A percentile compares a stretch with the other conserved stretches of the same genome.
Evolutionary conservation across 2,797 vertebrate genomes (phyloP).

Genomic region (Xiphorhynchus erythropygius): DNA sequence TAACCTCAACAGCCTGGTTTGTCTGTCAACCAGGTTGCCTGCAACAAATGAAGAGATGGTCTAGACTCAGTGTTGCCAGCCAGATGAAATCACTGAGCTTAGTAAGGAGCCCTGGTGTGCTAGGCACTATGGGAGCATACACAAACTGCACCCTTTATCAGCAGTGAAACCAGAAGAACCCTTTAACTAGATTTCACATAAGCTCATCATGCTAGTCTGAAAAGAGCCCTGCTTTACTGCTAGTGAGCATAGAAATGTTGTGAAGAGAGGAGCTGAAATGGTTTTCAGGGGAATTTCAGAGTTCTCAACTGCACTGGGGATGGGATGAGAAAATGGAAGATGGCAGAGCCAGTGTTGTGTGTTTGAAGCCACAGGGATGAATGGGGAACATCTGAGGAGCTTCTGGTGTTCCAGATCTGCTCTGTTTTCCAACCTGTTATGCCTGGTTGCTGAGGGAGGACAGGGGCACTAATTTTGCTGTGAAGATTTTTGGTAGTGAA

Average conservation of each 20-base stretch:
- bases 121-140: background rate
- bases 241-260: background rate
- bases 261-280: background rate
- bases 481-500: background rate
- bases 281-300: background rate
- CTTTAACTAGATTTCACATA: background rate
- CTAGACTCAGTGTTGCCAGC: background rate
- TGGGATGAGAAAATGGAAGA: background rate
- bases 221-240: background rate
- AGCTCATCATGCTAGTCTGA: background rate
- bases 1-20: background rate
- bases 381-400: background rate
- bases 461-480: background rate
- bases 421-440: background rate
- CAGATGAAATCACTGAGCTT: background rate
- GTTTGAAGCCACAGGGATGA: background rate
- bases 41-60: background rate
- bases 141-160: rapidly evolving
- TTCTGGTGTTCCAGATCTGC: background rate
- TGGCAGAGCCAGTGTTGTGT: background rate
- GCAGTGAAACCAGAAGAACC: background rate
- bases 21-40: background rate
- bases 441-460: background rate
- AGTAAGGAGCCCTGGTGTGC: background rate
- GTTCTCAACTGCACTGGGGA: background rate